These are phyloP conservation scores for Cantharis rufa DNA, from an alignment of 2,888 invertebrate genomes.

Conservation along the genomic window DNA sequence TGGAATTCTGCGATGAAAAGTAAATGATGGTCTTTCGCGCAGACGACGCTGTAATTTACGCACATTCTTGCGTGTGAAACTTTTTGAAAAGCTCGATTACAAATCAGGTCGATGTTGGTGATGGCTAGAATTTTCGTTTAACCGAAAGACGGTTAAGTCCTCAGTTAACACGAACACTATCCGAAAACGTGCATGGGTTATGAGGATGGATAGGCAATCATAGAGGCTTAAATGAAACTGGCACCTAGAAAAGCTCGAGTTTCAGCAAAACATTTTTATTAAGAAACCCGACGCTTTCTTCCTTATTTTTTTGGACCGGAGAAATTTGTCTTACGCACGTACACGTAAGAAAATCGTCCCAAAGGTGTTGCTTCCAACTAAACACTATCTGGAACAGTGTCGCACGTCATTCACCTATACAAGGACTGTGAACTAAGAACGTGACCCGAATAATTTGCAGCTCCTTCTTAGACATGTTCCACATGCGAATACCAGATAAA, in stretches of 20 bases:
- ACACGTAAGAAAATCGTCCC: constrained; percentile 23
- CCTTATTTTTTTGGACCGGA: not conserved
- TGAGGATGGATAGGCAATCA: not conserved
- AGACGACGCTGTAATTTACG: too few species aligned
- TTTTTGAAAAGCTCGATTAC: not conserved
- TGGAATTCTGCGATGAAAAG: too few species aligned
- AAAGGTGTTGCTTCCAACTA: constrained; percentile 26
- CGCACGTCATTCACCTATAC: constrained; percentile 27
- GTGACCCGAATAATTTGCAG: constrained; percentile 27
- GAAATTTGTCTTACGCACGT: not conserved
- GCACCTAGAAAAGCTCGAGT: not conserved
- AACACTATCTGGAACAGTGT: constrained; percentile 18
- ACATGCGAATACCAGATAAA: constrained; percentile 16
- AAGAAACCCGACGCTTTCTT: not conserved
- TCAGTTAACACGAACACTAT: not conserved
- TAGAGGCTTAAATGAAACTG: not conserved
- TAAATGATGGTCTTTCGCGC: too few species aligned
- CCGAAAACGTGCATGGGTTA: not conserved
- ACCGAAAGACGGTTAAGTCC: not conserved
- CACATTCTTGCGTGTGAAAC: too few species aligned
- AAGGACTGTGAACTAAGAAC: constrained; percentile 30
- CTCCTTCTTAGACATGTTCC: constrained; percentile 16
- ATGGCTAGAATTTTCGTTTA: not conserved
- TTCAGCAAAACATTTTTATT: not conserved
- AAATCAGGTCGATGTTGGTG: not conserved